Conservation (phyloP, 2,888 invertebrate genomes). For the Lycophotia porphyrea region DNA sequence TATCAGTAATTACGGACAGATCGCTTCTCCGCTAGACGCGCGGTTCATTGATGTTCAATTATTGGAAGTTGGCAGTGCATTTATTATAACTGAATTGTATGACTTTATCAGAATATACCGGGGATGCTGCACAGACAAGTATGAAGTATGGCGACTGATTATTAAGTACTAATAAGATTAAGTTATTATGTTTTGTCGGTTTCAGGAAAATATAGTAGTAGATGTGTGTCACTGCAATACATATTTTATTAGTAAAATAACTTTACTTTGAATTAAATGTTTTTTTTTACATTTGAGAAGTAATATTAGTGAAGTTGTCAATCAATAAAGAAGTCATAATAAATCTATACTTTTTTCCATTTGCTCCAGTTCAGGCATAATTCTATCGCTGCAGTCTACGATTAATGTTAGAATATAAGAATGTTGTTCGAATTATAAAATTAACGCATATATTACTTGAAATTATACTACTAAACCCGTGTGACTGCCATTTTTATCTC, state of each 20-base stretch:
- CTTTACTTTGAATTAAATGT: not conserved
- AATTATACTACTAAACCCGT: not conserved
- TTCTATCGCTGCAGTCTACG: not conserved
- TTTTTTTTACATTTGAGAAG: not conserved
- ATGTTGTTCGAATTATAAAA: not conserved
- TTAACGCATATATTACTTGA: not conserved
- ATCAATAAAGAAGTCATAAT: not conserved
- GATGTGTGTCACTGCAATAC: not conserved
- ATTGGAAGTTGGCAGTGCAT: constrained; percentile 39
- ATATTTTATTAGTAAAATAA: not conserved
- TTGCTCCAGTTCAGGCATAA: not conserved
- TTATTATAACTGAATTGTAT: constrained; percentile 51
- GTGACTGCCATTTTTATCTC: not conserved
- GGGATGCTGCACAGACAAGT: not conserved
- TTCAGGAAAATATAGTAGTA: not conserved
- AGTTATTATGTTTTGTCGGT: constrained; percentile 10
- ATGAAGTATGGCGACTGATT: not conserved
- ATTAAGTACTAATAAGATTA: constrained; percentile 25
- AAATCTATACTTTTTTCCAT: not conserved
- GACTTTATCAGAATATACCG: constrained; percentile 38
- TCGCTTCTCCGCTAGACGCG: constrained; percentile 11
- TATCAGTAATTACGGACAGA: constrained; percentile 41
- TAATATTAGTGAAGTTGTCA: not conserved
- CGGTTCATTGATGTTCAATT: constrained; percentile 28
- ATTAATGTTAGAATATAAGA: not conserved